Evolutionary conservation across 1,140 invertebrate species (phyloP).

Genomic region (Lepidurus couesii): DNA sequence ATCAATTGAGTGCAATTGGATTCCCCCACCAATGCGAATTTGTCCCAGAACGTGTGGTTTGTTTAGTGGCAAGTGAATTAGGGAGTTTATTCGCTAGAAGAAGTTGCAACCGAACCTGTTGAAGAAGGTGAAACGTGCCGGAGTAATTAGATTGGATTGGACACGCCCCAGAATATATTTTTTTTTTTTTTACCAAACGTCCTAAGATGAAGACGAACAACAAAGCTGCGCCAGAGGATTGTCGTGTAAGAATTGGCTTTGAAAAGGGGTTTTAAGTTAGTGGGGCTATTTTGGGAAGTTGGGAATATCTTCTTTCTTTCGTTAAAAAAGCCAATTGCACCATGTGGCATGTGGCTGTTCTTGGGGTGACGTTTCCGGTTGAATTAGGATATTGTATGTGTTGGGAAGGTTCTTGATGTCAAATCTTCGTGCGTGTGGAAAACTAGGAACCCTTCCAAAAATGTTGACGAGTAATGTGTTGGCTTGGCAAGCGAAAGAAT

Average conservation of each 20-base stretch:
- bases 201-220: constrained; percentile 8
- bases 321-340: background rate
- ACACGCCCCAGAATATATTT: too few relatives aligned
- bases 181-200: background rate
- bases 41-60: too few relatives aligned
- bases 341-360: background rate
- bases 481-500: background rate
- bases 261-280: too few relatives aligned
- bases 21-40: too few relatives aligned
- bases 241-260: constrained; percentile 12
- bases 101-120: too few relatives aligned
- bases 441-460: background rate
- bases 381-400: background rate
- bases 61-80: too few relatives aligned
- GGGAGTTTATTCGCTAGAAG: too few relatives aligned
- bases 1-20: too few relatives aligned
- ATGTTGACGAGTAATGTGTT: too few relatives aligned
- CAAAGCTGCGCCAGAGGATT: constrained; percentile 13
- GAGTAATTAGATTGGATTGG: too few relatives aligned
- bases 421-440: background rate
- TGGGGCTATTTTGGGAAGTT: too few relatives aligned
- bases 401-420: background rate
- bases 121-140: too few relatives aligned
- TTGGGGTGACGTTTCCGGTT: background rate
- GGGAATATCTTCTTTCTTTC: background rate